Base-by-base conservation (phyloP, 2,113 vertebrate genomes). In the Henicopernis longicauda region DNA sequence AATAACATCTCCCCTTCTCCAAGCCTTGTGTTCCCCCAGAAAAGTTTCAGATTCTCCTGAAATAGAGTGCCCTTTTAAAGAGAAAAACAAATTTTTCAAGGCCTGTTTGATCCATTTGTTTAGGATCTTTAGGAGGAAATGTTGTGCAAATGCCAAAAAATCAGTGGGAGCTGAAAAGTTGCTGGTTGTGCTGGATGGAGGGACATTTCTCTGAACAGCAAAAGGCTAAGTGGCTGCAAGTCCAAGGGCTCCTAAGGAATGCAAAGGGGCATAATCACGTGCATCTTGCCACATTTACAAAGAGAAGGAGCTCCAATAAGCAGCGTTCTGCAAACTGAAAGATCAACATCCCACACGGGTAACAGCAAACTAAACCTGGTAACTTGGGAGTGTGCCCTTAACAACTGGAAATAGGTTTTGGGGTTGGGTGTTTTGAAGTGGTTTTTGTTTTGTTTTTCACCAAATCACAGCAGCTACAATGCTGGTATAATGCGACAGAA, bases 301-400 rank as follows among this genome's bases (percentile, higher is more conserved):
- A 26, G 16, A 50, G 52, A 54, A 71, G 47, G 27, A 76, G 6
- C 29, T 74, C 47, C 42, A 32, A 25, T 21, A 16, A 36, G 10
- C 45, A 94, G 16, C 2, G 0, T 20, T 79, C 42, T 84, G 17
- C 9, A 32, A 92, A 52, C 17, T 29, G 45, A n/a, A 66, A 58
- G 5, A 9, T 82, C 36, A 52, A 6, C n/a, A 38, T 9, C 47
- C 14, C 52, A 8, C 32, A 55, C 0, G 0, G 0, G 10, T 32
- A 50, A 52, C 21, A 44, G 45, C 10, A 85, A 90, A 45, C 7
- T 23, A 66, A 23, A 78, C 3, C 18, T 44, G 50, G 55, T 25
- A 52, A 38, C 31, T 63, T 54, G 12, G 23, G 50, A 83, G 16
- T 5, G 7, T 23, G 57, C 16, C 3, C 19, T 26, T 74, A 71